phyloP scores from a whole-genome alignment of 2,113 vertebrate genomes.

The Microtus montanus region DNA sequence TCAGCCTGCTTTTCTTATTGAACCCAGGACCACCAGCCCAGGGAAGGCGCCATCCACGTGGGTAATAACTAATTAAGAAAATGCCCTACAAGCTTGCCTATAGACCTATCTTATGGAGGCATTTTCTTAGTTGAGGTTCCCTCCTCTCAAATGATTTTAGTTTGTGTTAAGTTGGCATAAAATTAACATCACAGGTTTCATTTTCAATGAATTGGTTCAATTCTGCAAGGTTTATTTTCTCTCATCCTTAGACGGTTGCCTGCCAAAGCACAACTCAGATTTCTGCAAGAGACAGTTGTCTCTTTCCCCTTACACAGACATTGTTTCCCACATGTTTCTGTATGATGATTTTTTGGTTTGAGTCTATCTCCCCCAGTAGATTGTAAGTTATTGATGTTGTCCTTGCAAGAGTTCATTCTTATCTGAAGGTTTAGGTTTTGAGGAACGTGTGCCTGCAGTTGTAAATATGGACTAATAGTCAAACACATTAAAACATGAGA shows the following conservation, averaged over 20 bases:
- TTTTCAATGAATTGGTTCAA: not conserved
- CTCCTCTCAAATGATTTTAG: too few species aligned
- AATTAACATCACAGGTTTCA: not conserved
- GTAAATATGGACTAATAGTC: constrained; percentile 36
- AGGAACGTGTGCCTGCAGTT: constrained; percentile 31
- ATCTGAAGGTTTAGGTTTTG: constrained; percentile 10
- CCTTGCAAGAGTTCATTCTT: not conserved
- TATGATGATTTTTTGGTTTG: constrained; percentile 16
- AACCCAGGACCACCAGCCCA: too few species aligned
- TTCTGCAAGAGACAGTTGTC: not conserved
- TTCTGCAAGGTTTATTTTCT: constrained; percentile 14
- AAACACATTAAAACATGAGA: not conserved
- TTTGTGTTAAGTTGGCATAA: not conserved
- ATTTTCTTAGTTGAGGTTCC: too few species aligned
- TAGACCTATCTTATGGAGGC: too few species aligned
- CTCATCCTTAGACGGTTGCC: not conserved
- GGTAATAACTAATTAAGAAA: too few species aligned
- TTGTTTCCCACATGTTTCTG: not conserved
- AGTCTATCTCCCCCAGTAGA: too few species aligned
- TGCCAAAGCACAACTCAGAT: constrained; percentile 22
- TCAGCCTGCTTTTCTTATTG: too few species aligned
- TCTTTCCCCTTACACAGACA: not conserved
- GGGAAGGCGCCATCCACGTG: too few species aligned
- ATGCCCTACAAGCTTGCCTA: too few species aligned
- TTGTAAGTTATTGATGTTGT: too few species aligned